Conservation (phyloP, 2,888 invertebrate species). For the Epinotia ramella region DNA sequence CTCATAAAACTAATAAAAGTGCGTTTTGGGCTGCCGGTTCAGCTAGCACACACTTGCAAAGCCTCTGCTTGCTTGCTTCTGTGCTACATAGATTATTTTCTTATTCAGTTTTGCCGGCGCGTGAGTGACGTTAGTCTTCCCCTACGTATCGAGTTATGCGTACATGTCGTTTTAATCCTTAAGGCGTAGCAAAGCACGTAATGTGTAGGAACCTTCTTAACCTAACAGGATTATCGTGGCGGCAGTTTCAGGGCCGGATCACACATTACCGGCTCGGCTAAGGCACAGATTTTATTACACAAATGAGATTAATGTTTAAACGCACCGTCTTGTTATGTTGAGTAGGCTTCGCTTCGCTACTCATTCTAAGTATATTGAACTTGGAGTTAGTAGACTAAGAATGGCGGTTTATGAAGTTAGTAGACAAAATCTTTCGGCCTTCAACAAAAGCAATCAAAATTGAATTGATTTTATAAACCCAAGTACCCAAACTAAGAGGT, state of each 20-base stretch:
- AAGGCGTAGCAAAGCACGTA: conserved; percentile 89
- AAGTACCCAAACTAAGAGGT: too few relatives aligned
- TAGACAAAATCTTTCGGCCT: too few relatives aligned
- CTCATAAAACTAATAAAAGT: neutral
- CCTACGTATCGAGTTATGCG: conserved; percentile 74
- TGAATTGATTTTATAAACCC: too few relatives aligned
- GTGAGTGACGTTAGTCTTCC: conserved; percentile 37
- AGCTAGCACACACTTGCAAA: neutral
- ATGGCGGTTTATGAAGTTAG: too few relatives aligned
- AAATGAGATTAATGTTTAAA: conserved; percentile 83
- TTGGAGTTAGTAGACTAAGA: neutral
- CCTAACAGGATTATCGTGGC: conserved; percentile 90
- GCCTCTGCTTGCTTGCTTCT: too few relatives aligned
- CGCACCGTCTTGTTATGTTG: conserved; percentile 58
- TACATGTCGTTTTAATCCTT: conserved; percentile 86
- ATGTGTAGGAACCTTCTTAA: conserved; percentile 90
- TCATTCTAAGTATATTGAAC: neutral
- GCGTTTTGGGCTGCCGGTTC: neutral
- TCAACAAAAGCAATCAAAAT: too few relatives aligned
- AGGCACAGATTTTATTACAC: conserved; percentile 85
- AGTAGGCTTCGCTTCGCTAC: conserved; percentile 47
- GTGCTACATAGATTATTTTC: neutral
- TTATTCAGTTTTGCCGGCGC: neutral
- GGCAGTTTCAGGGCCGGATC: conserved; percentile 86
- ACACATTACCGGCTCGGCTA: conserved; percentile 78